A percentile compares a stretch with the other conserved stretches of the same genome.
phyloP scores from a whole-genome alignment of 1,140 invertebrate genomes.

The Bombus balteatus region DNA sequence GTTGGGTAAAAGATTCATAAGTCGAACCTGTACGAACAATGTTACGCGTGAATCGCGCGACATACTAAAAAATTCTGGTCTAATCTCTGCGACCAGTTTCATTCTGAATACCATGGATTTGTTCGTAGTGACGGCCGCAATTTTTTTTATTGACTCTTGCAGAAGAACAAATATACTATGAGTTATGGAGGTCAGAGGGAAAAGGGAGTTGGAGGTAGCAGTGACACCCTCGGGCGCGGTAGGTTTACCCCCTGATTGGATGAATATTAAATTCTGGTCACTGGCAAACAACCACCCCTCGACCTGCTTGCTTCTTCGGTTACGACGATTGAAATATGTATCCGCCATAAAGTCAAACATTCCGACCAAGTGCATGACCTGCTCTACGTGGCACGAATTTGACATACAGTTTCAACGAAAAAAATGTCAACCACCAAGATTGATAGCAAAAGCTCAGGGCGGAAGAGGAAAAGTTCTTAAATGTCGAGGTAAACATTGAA shows the following conservation, averaged over 20 bases:
- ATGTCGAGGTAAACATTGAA: background rate
- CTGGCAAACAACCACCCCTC: conserved; percentile 73
- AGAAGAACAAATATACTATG: conserved; percentile 69
- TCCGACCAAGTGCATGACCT: conserved; percentile 70
- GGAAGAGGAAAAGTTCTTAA: background rate
- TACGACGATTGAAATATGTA: conserved; percentile 79
- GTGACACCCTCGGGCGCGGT: conserved; percentile 64
- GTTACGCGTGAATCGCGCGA: no score
- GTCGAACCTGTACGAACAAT: no score
- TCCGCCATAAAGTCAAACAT: conserved; percentile 77
- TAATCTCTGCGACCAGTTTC: background rate
- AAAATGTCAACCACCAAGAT: background rate
- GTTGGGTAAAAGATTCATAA: background rate
- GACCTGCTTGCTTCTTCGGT: conserved; percentile 57
- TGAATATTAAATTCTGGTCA: conserved; percentile 81
- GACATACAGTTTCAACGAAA: conserved; percentile 61
- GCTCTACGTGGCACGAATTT: conserved; percentile 73
- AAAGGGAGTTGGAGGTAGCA: conserved; percentile 44
- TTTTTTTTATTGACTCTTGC: conserved; percentile 69
- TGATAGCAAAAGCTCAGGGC: background rate
- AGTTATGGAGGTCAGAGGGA: conserved; percentile 47
- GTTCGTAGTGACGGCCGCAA: conserved; percentile 9
- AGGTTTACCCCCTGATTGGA: conserved; percentile 73
- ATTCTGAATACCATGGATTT: background rate
- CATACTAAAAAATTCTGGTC: background rate